Evolutionary conservation across 2,888 invertebrate genomes (phyloP), one percentile per base, ranked within the genome.

Genomic region (Pseudococcus jackbeardsleyi): DNA sequence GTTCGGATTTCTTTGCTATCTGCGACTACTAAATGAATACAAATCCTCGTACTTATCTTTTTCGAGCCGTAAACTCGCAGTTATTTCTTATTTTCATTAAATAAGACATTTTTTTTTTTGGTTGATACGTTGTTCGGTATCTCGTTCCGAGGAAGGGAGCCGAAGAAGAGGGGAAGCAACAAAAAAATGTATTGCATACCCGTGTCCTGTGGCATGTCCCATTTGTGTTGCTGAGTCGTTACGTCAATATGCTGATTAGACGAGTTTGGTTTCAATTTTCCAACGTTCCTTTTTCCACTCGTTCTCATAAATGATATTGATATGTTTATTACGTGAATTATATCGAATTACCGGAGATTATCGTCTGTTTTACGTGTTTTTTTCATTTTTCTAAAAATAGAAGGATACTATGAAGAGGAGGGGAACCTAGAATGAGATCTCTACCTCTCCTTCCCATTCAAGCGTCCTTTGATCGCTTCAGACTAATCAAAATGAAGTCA

Each of bases 31-130:
- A 68, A 68, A 68, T 68, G 68, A 68, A 68, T 68, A 68, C 68
- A 68, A 68, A 68, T 68, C 68, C 68, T 68, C 26, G 26, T 68
- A 68, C 68, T 68, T 68, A 68, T 68, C 68, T 68, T 68, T 68
- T 26, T 68, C 68, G 68, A 68, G 68, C 68, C 68, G 68, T 68
- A 68, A 68, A 68, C 68, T 68, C 68, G 68, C 68, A 68, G 68
- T 68, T 68, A 68, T 68, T 68, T 68, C 68, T 68, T 68, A 68
- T 68, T 68, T 68, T 68, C 68, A 68, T 68, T 68, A 68, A 68
- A 68, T 68, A 68, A 68, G 68, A 68, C 68, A 68, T 68, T 68
- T 68, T 42, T 68, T 68, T 68, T 42, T 68, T 68, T 68, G 68
- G 68, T 68, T 68, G 68, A 68, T 68, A 68, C 68, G 26, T 68